Evolutionary conservation across 2,797 vertebrate genomes (phyloP).

Genomic region (Chelon labrosus): DNA sequence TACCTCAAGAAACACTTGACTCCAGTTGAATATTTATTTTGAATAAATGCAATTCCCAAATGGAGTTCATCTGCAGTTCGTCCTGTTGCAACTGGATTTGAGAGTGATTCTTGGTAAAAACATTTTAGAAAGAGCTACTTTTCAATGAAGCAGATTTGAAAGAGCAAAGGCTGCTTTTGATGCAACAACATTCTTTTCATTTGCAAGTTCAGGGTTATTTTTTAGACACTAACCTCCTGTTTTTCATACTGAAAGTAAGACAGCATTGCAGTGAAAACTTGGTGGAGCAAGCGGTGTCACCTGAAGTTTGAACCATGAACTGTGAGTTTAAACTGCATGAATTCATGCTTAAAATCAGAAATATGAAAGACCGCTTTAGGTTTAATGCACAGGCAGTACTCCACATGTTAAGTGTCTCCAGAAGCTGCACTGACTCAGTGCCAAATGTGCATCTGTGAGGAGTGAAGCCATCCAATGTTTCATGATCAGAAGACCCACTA

Average conservation of each 20-base stretch:
- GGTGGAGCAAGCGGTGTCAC: not conserved
- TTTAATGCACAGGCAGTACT: conserved; percentile 33
- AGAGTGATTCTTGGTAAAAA: conserved; percentile 8
- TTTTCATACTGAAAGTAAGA: conserved; percentile 11
- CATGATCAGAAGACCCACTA: conserved; percentile 52
- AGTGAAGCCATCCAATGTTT: conserved; percentile 55
- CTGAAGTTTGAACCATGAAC: not conserved
- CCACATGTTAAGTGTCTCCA: conserved; percentile 38
- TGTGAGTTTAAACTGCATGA: conserved; percentile 22
- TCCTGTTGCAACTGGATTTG: conserved; percentile 13
- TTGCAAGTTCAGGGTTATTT: not conserved
- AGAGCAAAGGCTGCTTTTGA: not conserved
- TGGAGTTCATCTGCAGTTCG: conserved; percentile 58
- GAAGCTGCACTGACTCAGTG: conserved; percentile 34
- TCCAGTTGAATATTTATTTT: conserved; percentile 35
- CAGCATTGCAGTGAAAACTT: not conserved
- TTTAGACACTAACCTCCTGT: not conserved
- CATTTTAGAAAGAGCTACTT: conserved; percentile 1
- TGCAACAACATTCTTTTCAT: not conserved
- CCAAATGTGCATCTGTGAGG: conserved; percentile 49
- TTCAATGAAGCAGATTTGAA: not conserved
- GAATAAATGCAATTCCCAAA: conserved; percentile 35
- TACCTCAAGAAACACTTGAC: conserved; percentile 41
- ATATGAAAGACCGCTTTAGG: conserved; percentile 29
- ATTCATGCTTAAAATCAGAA: conserved; percentile 29